Evolutionary conservation across 1,140 invertebrate species (phyloP).

Genomic region (Halictus rubicundus): DNA sequence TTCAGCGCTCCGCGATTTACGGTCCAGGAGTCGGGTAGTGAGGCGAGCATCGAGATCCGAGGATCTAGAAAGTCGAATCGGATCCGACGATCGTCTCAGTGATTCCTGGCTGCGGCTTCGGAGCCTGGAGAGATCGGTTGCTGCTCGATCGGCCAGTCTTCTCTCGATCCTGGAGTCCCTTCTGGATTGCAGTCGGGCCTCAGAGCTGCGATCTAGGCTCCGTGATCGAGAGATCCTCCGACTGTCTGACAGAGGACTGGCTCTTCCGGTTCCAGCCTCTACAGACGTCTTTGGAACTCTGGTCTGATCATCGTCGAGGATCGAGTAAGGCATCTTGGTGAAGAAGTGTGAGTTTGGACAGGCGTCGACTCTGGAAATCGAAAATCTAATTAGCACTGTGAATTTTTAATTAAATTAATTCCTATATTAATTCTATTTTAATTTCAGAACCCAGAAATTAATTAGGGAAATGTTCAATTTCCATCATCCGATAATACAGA

Average conservation of each 20-base stretch:
- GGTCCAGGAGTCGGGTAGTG: slow-evolving; percentile 9
- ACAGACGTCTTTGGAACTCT: not conserved
- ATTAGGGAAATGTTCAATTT: too few relatives aligned
- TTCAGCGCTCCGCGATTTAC: slow-evolving; percentile 9
- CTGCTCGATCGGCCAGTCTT: not conserved
- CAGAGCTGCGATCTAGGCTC: slow-evolving; percentile 34
- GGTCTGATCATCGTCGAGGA: not conserved
- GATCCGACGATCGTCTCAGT: slow-evolving; percentile 1
- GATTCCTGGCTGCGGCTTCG: not conserved
- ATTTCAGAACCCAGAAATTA: too few relatives aligned
- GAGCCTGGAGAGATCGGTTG: not conserved
- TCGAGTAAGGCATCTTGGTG: slow-evolving; percentile 30
- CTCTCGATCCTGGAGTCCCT: slow-evolving; percentile 1
- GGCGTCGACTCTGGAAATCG: slow-evolving; percentile 68
- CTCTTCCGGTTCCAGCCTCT: not conserved
- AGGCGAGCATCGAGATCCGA: not conserved
- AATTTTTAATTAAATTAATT: too few relatives aligned
- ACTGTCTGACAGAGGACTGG: not conserved
- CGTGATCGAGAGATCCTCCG: slow-evolving; percentile 22
- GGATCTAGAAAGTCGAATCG: slow-evolving; percentile 9
- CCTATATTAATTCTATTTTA: too few relatives aligned
- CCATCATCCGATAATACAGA: too few relatives aligned
- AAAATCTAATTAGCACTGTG: not conserved
- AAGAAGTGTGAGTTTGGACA: slow-evolving; percentile 69
- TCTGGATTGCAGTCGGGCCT: not conserved